Base-by-base conservation (phyloP, 1,140 invertebrate species). In the Choristoneura fumiferana region DNA sequence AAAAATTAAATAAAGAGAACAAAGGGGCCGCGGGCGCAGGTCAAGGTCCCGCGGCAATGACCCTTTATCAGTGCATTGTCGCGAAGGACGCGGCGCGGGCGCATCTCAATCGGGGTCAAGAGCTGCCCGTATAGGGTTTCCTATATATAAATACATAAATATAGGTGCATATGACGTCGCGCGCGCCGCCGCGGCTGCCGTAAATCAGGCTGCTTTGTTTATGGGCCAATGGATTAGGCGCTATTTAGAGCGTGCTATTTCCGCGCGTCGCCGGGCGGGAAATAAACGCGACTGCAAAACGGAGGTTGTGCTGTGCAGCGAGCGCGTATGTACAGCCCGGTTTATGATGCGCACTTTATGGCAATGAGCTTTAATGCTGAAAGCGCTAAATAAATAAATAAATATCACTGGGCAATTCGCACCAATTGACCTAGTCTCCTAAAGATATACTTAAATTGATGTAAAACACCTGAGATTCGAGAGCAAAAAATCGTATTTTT, bases 41-140 rank as follows among this genome's bases (percentile, higher is more conserved):
- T 66, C 71, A 82, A 84, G 81, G 81, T n/a, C n/a, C 72, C 73
- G 62, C 72, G 83, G 71, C 82, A 86, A 80, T 88, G 85, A 88
- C 71, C 85, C 78, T 69, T 76, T 71, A 76, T 74, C 70, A 67
- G 67, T 67, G 52, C 67, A 71, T 77, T 78, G 72, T 77, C 71
- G 52, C 55, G 53, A n/a, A n/a, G n/a, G n/a, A n/a, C n/a, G n/a
- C n/a, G n/a, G n/a, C n/a, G n/a, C 61, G 56, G 36, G 36, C 58
- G 69, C 76, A 74, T 63, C 52, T 72, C 72, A 64, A 75, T 77
- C 53, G 71, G 70, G 84, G 82, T 87, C 84, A 84, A 83, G 81
- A 77, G 68, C 73, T 73, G 54, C 60, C 61, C 70, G 76, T 76
- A 72, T 88, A 84, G 79, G 69, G 71, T 88, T 86, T 84, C 83